Base-by-base conservation (phyloP, 2,113 vertebrate genomes). In the Nycticorax nycticorax region DNA sequence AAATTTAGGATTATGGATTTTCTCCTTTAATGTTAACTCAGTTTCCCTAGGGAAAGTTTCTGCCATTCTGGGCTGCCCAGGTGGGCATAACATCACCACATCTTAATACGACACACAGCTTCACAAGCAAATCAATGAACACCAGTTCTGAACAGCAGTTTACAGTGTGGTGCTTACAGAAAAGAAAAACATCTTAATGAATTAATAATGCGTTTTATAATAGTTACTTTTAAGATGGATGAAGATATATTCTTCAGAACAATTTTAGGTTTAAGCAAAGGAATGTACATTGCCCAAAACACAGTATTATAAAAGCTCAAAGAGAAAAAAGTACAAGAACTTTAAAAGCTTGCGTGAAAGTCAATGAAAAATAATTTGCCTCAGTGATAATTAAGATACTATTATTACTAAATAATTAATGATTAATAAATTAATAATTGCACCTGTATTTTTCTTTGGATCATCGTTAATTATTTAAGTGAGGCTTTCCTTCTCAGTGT, bases 71-170 rank as follows among this genome's bases (percentile, higher is more conserved):
- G n/a, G 14, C 23, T 83, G n/a, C 15, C 57, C 52, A 71, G 11
- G 10, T 76, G 64, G 14, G 19, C 0, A 1, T 63, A 57, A 57
- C 23, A 39, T 57, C 19, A 15, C 5, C 0, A 0, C 13, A 45
- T 23, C 12, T 75, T 63, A 32, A 21, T 35, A 63, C 59, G 45
- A 35, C 20, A 45, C 7, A 27, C 5, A 59, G 14, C 41, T 30
- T 91, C n/a, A 62, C 55, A 78, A 85, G 32, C 6, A 80, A 67
- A 86, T 71, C n/a, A 85, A 4, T 63, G 45, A 82, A 72, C 37
- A 45, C 2, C 14, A 67, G 11, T 50, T 89, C 39, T 63, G 45
- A 85, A 72, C 37, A 45, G 2, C 14, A 67, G 11, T 50, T 89
- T 84, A 71, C n/a, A 63, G 5, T 53, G 35, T 21, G 12, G 14